Percentiles rank a stretch among this genome's conserved stretches.
phyloP scores from a whole-genome alignment of 2,888 invertebrate species.

The Drosophila histrio region DNA sequence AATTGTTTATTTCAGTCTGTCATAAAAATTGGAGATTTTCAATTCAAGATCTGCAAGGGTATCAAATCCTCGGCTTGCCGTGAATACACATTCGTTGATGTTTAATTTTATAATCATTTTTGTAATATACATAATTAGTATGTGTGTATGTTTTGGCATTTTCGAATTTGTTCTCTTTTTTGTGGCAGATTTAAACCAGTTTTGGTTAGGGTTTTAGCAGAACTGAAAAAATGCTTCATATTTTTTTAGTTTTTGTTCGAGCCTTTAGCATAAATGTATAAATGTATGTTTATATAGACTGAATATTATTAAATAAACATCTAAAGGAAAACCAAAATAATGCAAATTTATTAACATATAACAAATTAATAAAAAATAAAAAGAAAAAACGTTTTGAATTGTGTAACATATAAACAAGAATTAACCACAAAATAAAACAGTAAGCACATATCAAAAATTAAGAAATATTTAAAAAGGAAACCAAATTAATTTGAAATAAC shows the following conservation, averaged over 20 bases:
- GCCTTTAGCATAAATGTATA: slow-evolving; percentile 73
- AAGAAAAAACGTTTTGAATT: slow-evolving; percentile 42
- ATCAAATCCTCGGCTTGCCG: slow-evolving; percentile 28
- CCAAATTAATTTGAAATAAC: slow-evolving; percentile 5
- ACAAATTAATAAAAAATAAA: slow-evolving; percentile 22
- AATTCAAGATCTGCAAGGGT: slow-evolving; percentile 12
- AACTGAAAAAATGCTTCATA: slow-evolving; percentile 64
- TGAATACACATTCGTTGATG: not conserved
- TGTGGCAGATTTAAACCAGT: slow-evolving; percentile 32
- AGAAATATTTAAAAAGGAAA: slow-evolving; percentile 17
- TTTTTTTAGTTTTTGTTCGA: slow-evolving; percentile 45
- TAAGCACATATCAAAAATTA: slow-evolving; percentile 73
- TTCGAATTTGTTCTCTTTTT: slow-evolving; percentile 18
- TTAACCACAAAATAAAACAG: slow-evolving; percentile 52
- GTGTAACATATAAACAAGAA: slow-evolving; percentile 47
- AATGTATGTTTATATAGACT: slow-evolving; percentile 79
- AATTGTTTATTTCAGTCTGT: no score
- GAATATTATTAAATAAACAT: slow-evolving; percentile 73
- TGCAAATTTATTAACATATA: slow-evolving; percentile 35
- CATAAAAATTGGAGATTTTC: not conserved
- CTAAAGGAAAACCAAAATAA: slow-evolving; percentile 28
- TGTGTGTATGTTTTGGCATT: slow-evolving; percentile 25
- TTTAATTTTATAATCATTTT: slow-evolving; percentile 28
- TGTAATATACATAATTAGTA: slow-evolving; percentile 26
- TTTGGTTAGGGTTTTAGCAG: slow-evolving; percentile 58